Conservation (phyloP, 2,888 invertebrate genomes). For the Agrotis puta region DNA sequence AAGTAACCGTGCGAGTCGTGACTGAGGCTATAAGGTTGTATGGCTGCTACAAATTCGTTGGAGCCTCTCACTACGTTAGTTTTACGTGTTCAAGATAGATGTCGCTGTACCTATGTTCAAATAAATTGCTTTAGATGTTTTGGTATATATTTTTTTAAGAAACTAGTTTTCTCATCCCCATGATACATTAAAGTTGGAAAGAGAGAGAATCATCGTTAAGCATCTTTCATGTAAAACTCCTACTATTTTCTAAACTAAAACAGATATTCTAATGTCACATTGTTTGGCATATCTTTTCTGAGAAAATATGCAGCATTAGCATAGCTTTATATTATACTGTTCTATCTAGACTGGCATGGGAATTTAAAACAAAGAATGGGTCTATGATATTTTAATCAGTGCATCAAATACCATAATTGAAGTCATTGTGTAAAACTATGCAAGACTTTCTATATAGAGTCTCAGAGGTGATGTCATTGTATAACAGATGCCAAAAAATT, state of each 20-base stretch:
- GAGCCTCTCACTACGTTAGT: neutral
- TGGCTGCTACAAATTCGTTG: neutral
- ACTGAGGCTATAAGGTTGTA: neutral
- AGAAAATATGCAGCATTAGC: slow-evolving; percentile 39
- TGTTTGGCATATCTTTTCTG: slow-evolving; percentile 31
- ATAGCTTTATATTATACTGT: slow-evolving; percentile 14
- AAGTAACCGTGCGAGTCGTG: neutral
- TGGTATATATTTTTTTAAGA: neutral
- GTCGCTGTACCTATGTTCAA: slow-evolving; percentile 26
- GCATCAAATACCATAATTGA: slow-evolving; percentile 40
- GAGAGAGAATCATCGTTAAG: neutral
- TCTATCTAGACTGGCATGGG: slow-evolving; percentile 50
- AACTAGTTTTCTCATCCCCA: neutral
- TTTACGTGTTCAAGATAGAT: slow-evolving; percentile 20
- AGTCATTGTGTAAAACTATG: slow-evolving; percentile 35
- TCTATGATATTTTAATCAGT: slow-evolving; percentile 59
- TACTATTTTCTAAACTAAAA: slow-evolving; percentile 7
- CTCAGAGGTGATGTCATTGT: slow-evolving; percentile 26
- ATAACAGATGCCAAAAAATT: neutral
- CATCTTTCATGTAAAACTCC: slow-evolving; percentile 1
- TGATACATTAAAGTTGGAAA: neutral
- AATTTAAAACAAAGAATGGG: slow-evolving; percentile 40
- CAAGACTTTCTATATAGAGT: slow-evolving; percentile 51
- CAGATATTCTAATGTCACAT: slow-evolving; percentile 10
- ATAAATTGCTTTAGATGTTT: neutral